These are phyloP conservation scores for Bombus superbus DNA, from an alignment of 1,140 invertebrate genomes.

Conservation along the genomic window DNA sequence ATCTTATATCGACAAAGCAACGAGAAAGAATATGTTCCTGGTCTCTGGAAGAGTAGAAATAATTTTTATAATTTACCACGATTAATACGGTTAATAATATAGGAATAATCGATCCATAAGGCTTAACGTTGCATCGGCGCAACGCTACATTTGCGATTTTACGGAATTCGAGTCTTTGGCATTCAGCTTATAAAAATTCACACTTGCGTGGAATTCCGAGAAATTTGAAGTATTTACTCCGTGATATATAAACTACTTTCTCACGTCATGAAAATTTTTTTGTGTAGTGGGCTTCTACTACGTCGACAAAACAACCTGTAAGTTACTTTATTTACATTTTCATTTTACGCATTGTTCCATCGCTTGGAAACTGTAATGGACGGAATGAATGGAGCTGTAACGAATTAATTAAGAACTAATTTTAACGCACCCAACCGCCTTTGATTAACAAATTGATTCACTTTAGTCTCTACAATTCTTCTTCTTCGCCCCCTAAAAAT, in stretches of 20 bases:
- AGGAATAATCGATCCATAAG: too few relatives aligned
- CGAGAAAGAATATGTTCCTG: background rate
- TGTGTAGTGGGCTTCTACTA: too few relatives aligned
- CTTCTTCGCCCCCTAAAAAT: background rate
- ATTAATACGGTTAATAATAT: background rate
- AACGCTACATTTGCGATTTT: too few relatives aligned
- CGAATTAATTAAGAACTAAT: background rate
- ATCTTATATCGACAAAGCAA: background rate
- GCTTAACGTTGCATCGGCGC: too few relatives aligned
- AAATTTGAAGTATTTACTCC: background rate
- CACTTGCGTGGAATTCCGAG: background rate
- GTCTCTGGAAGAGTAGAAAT: background rate
- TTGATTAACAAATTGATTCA: background rate
- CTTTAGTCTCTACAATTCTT: background rate
- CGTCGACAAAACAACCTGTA: background rate
- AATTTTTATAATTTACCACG: background rate
- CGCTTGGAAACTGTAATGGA: background rate
- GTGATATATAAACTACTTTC: background rate
- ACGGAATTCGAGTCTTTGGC: too few relatives aligned
- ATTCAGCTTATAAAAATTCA: too few relatives aligned
- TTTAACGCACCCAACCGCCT: too few relatives aligned
- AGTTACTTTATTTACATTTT: constrained; percentile 1
- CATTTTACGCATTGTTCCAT: background rate
- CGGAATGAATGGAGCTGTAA: background rate
- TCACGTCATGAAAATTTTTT: background rate